Base-by-base conservation (phyloP, 2,888 invertebrate genomes). In the Listrodromus nycthemerus region DNA sequence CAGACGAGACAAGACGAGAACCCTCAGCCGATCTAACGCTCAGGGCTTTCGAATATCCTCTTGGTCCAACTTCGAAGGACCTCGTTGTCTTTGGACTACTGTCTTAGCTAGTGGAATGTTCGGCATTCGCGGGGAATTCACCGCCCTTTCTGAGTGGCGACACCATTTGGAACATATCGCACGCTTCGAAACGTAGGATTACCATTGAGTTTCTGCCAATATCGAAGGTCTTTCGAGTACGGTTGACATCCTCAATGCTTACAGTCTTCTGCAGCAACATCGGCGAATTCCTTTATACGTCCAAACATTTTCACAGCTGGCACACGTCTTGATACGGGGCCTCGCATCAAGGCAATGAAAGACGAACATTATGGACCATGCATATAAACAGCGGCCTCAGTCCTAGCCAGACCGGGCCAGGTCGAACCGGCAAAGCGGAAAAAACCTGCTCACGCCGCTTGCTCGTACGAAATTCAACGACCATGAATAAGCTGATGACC, bases 11-110 rank as follows among this genome's bases (percentile, higher is more conserved):
- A 77, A 70, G 84, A 87, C 86, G 85, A 88, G 88, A 89, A 88
- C 88, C 85, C 88, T 89, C 87, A 86, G 80, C 77, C 86, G 84
- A 82, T 87, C 85, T 75, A 78, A 24, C 82, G 27, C 55, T 73
- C 69, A 63, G 66, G 61, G 82, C 81, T 80, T 80, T 78, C 82
- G 79, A 84, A 85, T 82, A 77, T 52, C 75, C 77, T 74, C 63
- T 58, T 66, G 65, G 79, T 83, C 82, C 80, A 86, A 86, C 84
- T 86, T 84, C 82, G 80, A 81, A 84, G 82, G 82, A 81, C 75
- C 82, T 84, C 82, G 79, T 84, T 84, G 80, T 84, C 76, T 61
- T 82, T 84, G 82, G 84, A 76, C 79, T 78, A 79, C 79, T 48
- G 61, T 52, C 21, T 30, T 37, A 37, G 75, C 24, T 76, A 71